Percentiles rank a stretch among this genome's conserved stretches.
Conservation (phyloP, 2,888 invertebrate genomes). For the Luperina testacea region DNA sequence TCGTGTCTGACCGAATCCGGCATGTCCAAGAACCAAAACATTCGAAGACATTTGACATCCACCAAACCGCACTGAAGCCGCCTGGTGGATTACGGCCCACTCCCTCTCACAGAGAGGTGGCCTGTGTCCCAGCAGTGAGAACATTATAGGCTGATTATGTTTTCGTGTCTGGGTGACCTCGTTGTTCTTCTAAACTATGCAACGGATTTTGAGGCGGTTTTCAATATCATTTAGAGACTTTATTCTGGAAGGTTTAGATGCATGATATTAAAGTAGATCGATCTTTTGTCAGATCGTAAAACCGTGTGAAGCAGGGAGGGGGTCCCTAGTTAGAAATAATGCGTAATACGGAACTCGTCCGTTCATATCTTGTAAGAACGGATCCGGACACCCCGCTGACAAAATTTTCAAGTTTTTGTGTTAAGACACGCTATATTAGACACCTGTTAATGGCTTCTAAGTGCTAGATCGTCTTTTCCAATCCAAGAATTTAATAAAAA, state of each 20-base stretch:
- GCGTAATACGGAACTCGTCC: background rate
- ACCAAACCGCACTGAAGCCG: too few species aligned
- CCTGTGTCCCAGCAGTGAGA: background rate
- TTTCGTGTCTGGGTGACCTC: background rate
- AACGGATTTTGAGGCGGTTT: background rate
- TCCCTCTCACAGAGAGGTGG: background rate
- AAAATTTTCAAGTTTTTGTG: conserved; percentile 1
- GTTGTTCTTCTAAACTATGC: background rate
- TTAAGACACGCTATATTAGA: background rate
- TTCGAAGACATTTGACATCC: too few species aligned
- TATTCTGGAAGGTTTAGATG: background rate
- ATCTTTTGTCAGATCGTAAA: background rate
- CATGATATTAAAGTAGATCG: too few species aligned
- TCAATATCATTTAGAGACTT: background rate
- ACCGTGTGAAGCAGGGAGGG: background rate
- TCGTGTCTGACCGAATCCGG: background rate
- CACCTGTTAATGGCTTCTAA: conserved; percentile 9
- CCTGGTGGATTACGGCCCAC: background rate
- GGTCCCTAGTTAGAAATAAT: background rate
- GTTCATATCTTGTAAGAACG: background rate
- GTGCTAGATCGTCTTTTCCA: background rate
- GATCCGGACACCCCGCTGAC: background rate
- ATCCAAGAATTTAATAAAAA: background rate
- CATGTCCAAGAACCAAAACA: too few species aligned
- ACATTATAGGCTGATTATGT: background rate